Conservation (phyloP, 2,888 invertebrate species). For the Myopa tessellatipennis region DNA sequence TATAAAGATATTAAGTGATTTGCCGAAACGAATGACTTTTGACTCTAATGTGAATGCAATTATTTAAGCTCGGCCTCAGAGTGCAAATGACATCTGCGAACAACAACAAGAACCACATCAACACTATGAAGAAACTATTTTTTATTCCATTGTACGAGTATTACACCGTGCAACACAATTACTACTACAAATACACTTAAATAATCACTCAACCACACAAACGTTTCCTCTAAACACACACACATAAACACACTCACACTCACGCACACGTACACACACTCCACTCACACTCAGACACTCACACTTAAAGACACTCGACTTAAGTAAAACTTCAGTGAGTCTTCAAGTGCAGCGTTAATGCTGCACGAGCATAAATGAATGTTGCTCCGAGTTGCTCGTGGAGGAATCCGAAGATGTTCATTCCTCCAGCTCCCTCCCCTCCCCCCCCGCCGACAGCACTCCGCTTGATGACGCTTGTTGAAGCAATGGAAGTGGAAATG, state of each 20-base stretch:
- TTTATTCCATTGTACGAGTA: constrained; percentile 23
- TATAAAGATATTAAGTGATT: too few relatives aligned
- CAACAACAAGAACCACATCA: neutral
- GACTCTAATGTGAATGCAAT: constrained; percentile 2
- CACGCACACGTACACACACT: neutral
- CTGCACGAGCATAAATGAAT: constrained; percentile 29
- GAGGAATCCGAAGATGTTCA: neutral
- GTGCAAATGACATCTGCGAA: too few relatives aligned
- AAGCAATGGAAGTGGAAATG: constrained; percentile 26
- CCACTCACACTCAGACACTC: constrained; percentile 29
- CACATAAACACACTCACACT: neutral
- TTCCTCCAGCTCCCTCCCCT: neutral
- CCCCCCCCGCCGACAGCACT: neutral
- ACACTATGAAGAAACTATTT: constrained; percentile 29
- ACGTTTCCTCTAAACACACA: neutral
- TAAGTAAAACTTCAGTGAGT: constrained; percentile 31
- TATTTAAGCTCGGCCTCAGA: neutral
- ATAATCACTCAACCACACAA: neutral
- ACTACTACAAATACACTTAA: constrained; percentile 1
- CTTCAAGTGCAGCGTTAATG: constrained; percentile 13
- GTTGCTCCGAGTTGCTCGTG: neutral
- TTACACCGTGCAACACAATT: constrained; percentile 14
- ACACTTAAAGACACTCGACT: constrained; percentile 28
- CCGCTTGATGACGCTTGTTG: neutral
- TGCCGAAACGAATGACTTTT: too few relatives aligned